Conservation (phyloP, 2,888 invertebrate species). For the Hesperia comma region DNA sequence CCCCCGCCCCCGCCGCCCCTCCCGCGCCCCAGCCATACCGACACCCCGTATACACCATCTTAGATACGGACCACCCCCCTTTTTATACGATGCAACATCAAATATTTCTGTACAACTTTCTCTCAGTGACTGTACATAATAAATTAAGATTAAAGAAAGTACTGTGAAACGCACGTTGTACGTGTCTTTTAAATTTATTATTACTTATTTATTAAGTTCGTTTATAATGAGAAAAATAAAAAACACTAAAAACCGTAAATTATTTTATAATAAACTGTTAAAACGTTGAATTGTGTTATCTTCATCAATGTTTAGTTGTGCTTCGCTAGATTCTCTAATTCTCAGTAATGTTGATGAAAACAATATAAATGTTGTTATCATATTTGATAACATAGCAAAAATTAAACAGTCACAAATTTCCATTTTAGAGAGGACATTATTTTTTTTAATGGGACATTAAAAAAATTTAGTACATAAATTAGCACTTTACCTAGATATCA, state of each 20-base stretch:
- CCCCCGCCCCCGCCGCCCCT: constrained; percentile 43
- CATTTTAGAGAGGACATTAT: too few relatives aligned
- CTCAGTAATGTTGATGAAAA: constrained; percentile 25
- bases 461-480: too few relatives aligned
- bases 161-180: constrained; percentile 82
- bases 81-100: constrained; percentile 74
- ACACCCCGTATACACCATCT: constrained; percentile 69
- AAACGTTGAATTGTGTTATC: constrained; percentile 70
- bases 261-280: constrained; percentile 82
- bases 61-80: constrained; percentile 74
- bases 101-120: constrained; percentile 72
- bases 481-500: too few relatives aligned
- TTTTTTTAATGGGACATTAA: too few relatives aligned
- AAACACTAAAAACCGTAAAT: constrained; percentile 74
- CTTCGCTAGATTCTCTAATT: constrained; percentile 24
- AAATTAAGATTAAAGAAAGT: constrained; percentile 81
- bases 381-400: too few relatives aligned
- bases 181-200: constrained; percentile 81
- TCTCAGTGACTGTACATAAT: constrained; percentile 80
- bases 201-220: constrained; percentile 74
- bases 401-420: too few relatives aligned
- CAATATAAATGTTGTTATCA: not conserved
- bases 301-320: constrained; percentile 49
- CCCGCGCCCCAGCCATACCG: constrained; percentile 46
- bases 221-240: constrained; percentile 74